Percentiles rank a stretch among this genome's conserved stretches.
Evolutionary conservation across 2,888 invertebrate species (phyloP).

Genomic region (Megastigmus dorsalis): DNA sequence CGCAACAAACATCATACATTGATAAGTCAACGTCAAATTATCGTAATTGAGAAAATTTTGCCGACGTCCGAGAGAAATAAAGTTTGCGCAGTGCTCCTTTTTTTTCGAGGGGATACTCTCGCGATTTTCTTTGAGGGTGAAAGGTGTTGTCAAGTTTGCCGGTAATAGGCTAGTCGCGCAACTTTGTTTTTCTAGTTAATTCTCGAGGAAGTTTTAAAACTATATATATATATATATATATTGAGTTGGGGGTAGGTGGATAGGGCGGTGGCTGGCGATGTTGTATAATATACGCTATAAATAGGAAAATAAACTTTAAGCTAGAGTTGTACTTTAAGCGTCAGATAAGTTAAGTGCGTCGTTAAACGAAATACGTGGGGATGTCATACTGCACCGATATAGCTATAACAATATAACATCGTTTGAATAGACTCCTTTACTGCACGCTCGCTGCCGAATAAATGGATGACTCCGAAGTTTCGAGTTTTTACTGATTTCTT

Average conservation of each 20-base stretch:
- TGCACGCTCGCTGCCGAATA: too few relatives aligned
- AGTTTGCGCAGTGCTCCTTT: too few relatives aligned
- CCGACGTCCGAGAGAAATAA: too few relatives aligned
- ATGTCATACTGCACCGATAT: background rate
- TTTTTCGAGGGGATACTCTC: too few relatives aligned
- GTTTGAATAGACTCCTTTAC: constrained; percentile 12
- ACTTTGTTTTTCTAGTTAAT: constrained; percentile 19
- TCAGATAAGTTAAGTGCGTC: constrained; percentile 19
- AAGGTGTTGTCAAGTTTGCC: background rate
- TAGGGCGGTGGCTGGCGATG: too few relatives aligned
- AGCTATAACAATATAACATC: constrained; percentile 1
- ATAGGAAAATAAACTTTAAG: constrained; percentile 24
- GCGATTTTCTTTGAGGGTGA: constrained; percentile 14
- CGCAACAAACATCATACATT: too few relatives aligned
- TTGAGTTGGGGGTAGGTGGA: too few relatives aligned
- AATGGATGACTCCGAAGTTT: too few relatives aligned
- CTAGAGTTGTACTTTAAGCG: constrained; percentile 16
- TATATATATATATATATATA: too few relatives aligned
- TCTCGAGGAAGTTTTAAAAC: constrained; percentile 7
- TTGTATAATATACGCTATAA: background rate
- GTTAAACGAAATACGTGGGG: constrained; percentile 2
- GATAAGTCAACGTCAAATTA: too few relatives aligned
- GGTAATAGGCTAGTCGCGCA: constrained; percentile 6
- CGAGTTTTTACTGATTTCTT: background rate
- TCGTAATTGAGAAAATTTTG: too few relatives aligned